Percentiles rank a stretch among this genome's conserved stretches.
Evolutionary conservation across 2,888 invertebrate species (phyloP).

Genomic region (Esperia sulphurella): DNA sequence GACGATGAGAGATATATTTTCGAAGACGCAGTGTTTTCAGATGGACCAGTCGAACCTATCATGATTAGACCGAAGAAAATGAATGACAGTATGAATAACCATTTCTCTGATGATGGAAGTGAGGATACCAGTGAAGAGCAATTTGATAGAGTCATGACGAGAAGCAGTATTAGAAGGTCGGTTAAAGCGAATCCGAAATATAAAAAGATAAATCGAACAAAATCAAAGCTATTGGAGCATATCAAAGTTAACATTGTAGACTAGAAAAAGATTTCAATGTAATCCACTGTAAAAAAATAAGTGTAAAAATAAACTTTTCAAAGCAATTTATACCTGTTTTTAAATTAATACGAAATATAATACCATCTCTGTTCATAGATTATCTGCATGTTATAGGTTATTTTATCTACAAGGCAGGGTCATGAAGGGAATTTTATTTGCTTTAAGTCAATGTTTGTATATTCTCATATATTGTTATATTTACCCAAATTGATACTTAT

Average conservation of each 20-base stretch:
- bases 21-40: constrained; percentile 52
- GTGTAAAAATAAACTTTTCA: neutral
- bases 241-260: constrained; percentile 67
- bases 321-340: neutral
- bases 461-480: too few relatives aligned
- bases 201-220: constrained; percentile 68
- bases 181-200: constrained; percentile 75
- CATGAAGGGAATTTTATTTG: too few relatives aligned
- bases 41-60: constrained; percentile 48
- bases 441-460: too few relatives aligned
- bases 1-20: constrained; percentile 52
- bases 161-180: constrained; percentile 65
- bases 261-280: constrained; percentile 24
- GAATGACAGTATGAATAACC: constrained; percentile 72
- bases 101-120: constrained; percentile 72
- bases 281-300: constrained; percentile 2
- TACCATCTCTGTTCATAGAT: too few relatives aligned
- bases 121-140: constrained; percentile 74
- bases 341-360: too few relatives aligned
- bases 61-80: constrained; percentile 57
- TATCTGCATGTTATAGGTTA: too few relatives aligned
- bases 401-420: too few relatives aligned
- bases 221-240: constrained; percentile 68
- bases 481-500: too few relatives aligned
- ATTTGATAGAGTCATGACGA: constrained; percentile 69